Percentiles rank a stretch among this genome's conserved stretches.
Evolutionary conservation across 2,888 invertebrate species (phyloP).

Genomic region (Eumerus sabulonum): DNA sequence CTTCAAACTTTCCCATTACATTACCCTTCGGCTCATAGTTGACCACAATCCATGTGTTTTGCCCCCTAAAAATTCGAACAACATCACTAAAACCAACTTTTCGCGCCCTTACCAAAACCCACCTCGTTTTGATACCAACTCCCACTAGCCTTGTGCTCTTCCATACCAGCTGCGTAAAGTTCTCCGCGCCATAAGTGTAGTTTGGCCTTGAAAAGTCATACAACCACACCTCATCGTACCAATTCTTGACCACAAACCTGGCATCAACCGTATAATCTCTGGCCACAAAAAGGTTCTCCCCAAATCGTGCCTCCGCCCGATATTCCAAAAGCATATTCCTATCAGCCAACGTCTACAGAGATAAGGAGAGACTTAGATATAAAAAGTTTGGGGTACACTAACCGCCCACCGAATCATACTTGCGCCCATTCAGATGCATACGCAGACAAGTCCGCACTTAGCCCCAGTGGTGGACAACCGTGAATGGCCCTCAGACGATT

Average conservation of each 20-base stretch:
- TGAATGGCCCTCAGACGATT: conserved; percentile 86
- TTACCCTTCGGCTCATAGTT: conserved; percentile 96
- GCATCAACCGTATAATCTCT: conserved; percentile 86
- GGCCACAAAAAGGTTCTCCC: conserved; percentile 90
- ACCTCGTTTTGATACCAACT: conserved; percentile 83
- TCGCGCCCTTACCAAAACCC: not conserved
- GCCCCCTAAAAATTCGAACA: conserved; percentile 81
- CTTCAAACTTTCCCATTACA: conserved; percentile 84
- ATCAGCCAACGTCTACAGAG: conserved; percentile 40
- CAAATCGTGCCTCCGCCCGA: conserved; percentile 87
- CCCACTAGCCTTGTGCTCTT: conserved; percentile 87
- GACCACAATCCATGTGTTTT: conserved; percentile 86
- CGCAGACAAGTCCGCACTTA: conserved; percentile 83
- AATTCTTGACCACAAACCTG: conserved; percentile 87
- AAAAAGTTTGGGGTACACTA: not conserved
- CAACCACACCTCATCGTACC: conserved; percentile 88
- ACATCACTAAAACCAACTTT: not conserved
- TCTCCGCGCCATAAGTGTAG: conserved; percentile 85
- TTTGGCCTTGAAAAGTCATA: conserved; percentile 84
- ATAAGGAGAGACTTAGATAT: conserved; percentile 2
- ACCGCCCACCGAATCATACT: conserved; percentile 68
- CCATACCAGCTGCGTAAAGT: conserved; percentile 93
- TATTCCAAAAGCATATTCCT: conserved; percentile 81
- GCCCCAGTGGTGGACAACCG: conserved; percentile 83
- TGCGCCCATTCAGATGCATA: conserved; percentile 87